Conservation (phyloP, 2,797 vertebrate genomes). For the Leptatherina wallacei region DNA sequence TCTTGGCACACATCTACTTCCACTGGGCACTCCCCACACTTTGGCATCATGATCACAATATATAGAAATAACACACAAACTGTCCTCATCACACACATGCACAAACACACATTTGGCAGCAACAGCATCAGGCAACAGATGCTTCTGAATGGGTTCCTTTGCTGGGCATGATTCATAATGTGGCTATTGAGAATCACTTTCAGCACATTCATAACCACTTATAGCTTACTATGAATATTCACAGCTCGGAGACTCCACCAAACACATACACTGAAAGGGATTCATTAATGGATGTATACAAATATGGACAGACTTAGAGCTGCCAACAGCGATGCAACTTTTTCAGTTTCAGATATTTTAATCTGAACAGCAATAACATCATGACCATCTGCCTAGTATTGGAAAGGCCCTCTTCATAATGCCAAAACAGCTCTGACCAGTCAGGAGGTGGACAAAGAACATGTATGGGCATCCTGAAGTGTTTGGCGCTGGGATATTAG, state of each 20-base stretch:
- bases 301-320: conserved; percentile 22
- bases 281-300: conserved; percentile 33
- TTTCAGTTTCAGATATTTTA: conserved; percentile 28
- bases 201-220: conserved; percentile 73
- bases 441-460: background rate
- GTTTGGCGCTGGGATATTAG: background rate
- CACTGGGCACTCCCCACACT: conserved; percentile 58
- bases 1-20: conserved; percentile 66
- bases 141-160: conserved; percentile 74
- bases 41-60: conserved; percentile 70
- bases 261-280: conserved; percentile 27
- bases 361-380: background rate
- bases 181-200: conserved; percentile 74
- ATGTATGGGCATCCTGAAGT: background rate
- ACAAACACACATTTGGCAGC: conserved; percentile 67
- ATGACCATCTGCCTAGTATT: background rate
- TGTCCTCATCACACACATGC: conserved; percentile 26
- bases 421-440: background rate
- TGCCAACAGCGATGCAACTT: background rate
- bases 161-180: conserved; percentile 72
- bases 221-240: conserved; percentile 68
- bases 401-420: background rate
- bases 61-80: conserved; percentile 64
- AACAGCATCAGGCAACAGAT: conserved; percentile 71
- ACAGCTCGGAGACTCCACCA: conserved; percentile 21